Conservation (phyloP, 2,888 invertebrate species). For the Caenorhabditis japonica region DNA sequence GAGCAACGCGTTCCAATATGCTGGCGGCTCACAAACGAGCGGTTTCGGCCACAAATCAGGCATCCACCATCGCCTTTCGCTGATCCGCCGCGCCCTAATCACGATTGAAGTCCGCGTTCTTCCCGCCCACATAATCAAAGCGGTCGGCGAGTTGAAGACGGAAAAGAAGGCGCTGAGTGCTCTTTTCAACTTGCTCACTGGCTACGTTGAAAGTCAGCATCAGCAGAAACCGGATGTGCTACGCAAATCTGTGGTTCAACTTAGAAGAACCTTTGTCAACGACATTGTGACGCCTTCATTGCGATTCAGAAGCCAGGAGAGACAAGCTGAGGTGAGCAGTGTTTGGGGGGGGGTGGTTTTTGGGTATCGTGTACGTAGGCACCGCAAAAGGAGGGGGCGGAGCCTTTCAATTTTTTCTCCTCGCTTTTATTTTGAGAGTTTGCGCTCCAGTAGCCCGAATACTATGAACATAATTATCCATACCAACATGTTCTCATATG, state of each 20-base stretch:
- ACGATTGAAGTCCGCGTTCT: constrained; percentile 59
- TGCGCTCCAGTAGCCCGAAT: too few species aligned
- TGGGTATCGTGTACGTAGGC: too few species aligned
- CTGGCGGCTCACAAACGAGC: constrained; percentile 39
- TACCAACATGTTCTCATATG: too few species aligned
- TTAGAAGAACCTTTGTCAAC: constrained; percentile 29
- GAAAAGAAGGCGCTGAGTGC: constrained; percentile 59
- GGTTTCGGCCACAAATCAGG: constrained; percentile 42
- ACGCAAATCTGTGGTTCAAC: constrained; percentile 31
- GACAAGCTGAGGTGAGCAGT: constrained; percentile 55
- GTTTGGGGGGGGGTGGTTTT: too few species aligned
- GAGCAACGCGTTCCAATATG: constrained; percentile 13
- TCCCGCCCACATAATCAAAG: constrained; percentile 50
- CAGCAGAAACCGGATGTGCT: constrained; percentile 28
- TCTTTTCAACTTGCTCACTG: constrained; percentile 55
- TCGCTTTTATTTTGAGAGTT: too few species aligned
- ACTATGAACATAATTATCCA: too few species aligned
- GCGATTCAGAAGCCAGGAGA: constrained; percentile 40
- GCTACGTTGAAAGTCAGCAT: constrained; percentile 49
- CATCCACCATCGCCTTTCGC: constrained; percentile 47
- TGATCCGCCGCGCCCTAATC: constrained; percentile 58
- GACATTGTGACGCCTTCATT: constrained; percentile 52
- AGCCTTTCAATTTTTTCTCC: too few species aligned
- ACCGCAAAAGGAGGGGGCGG: too few species aligned
- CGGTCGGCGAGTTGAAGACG: constrained; percentile 46